Conservation (phyloP, 2,797 vertebrate genomes). For the Trichosurus vulpecula region DNA sequence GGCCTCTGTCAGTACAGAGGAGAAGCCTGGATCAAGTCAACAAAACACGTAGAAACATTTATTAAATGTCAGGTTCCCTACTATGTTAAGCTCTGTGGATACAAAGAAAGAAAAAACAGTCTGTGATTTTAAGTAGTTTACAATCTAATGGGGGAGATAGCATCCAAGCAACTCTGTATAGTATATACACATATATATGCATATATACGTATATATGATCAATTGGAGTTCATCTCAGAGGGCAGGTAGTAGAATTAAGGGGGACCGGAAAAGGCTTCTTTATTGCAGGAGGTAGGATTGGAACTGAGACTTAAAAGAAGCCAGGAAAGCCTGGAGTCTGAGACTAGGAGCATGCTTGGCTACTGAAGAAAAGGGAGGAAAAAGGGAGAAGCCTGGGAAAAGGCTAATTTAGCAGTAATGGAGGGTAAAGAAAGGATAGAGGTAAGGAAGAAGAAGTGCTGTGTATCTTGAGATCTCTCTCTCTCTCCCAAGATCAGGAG, state of each 20-base stretch:
- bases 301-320: not conserved
- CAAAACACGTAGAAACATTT: not conserved
- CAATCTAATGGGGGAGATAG: not conserved
- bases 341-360: not conserved
- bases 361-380: not conserved
- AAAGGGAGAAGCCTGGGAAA: not conserved
- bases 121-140: not conserved
- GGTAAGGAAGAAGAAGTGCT: too few relatives aligned
- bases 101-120: not conserved
- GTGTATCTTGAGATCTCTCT: not conserved
- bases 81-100: not conserved
- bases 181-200: too few relatives aligned
- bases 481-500: slow-evolving; percentile 32
- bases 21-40: not conserved
- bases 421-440: not conserved
- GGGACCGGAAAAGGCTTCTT: not conserved
- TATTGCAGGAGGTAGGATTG: not conserved
- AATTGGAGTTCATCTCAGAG: not conserved
- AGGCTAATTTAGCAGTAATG: not conserved
- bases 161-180: too few relatives aligned
- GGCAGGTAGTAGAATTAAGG: not conserved
- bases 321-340: too few relatives aligned
- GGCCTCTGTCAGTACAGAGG: not conserved
- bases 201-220: too few relatives aligned
- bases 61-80: not conserved